phyloP scores from a whole-genome alignment of 2,888 invertebrate species.

The Calameuta idolon region DNA sequence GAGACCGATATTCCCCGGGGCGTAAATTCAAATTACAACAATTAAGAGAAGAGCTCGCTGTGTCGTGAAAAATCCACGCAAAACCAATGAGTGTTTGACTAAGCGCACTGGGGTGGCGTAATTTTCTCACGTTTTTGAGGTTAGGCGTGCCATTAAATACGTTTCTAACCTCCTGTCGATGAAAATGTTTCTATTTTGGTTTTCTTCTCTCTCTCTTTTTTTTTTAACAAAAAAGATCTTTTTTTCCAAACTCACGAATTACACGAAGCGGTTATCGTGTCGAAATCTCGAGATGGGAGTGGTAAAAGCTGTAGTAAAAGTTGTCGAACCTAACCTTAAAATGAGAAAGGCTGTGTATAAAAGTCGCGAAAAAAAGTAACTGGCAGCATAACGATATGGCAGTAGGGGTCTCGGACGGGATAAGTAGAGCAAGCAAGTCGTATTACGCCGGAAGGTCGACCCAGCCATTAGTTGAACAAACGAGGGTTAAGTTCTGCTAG shows the following conservation, averaged over 20 bases:
- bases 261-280: background rate
- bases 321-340: background rate
- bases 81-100: background rate
- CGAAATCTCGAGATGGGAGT: background rate
- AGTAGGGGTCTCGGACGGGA: background rate
- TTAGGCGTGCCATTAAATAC: background rate
- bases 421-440: slow-evolving; percentile 41
- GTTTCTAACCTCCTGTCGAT: background rate
- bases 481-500: slow-evolving; percentile 30
- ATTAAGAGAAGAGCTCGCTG: background rate
- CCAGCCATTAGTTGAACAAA: slow-evolving; percentile 49
- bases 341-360: background rate
- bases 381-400: background rate
- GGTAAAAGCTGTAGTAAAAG: background rate
- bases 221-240: background rate
- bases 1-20: background rate
- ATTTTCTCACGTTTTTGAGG: background rate
- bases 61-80: background rate
- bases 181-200: background rate
- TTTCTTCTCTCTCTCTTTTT: no score
- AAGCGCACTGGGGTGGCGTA: background rate
- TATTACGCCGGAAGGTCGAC: slow-evolving; percentile 40
- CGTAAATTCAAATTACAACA: background rate
- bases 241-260: background rate
- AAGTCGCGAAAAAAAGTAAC: background rate